Evolutionary conservation across 2,888 invertebrate genomes (phyloP).

Genomic region (Eristalinus aeneus): DNA sequence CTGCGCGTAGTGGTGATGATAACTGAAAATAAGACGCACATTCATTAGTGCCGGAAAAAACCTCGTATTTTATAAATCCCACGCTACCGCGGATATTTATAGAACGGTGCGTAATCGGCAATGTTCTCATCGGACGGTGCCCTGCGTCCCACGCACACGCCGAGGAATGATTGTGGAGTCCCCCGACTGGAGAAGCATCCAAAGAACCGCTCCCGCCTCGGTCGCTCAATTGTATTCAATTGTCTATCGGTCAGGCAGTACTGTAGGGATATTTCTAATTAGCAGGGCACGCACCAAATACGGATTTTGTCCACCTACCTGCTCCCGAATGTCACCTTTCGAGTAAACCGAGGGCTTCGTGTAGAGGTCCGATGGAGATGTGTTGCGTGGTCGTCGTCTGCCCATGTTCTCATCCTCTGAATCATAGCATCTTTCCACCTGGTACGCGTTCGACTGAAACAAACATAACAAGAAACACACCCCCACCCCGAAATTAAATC

Average conservation of each 20-base stretch:
- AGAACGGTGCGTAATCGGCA: slow-evolving; percentile 90
- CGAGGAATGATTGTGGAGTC: slow-evolving; percentile 86
- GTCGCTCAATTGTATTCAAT: slow-evolving; percentile 87
- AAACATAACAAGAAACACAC: background rate
- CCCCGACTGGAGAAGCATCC: slow-evolving; percentile 88
- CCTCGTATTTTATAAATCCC: background rate
- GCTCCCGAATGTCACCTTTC: slow-evolving; percentile 91
- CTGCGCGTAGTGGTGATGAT: slow-evolving; percentile 74
- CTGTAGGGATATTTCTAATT: slow-evolving; percentile 71
- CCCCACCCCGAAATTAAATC: slow-evolving; percentile 7
- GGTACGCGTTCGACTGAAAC: slow-evolving; percentile 75
- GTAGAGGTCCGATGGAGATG: slow-evolving; percentile 81
- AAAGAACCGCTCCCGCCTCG: slow-evolving; percentile 85
- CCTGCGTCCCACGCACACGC: slow-evolving; percentile 92
- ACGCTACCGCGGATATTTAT: slow-evolving; percentile 86
- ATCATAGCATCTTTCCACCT: slow-evolving; percentile 85
- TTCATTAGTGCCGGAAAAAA: background rate
- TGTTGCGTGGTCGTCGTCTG: slow-evolving; percentile 83
- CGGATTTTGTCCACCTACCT: slow-evolving; percentile 78
- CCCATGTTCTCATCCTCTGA: slow-evolving; percentile 91
- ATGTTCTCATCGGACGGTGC: slow-evolving; percentile 95
- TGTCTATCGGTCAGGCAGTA: slow-evolving; percentile 96
- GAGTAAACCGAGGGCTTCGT: slow-evolving; percentile 85
- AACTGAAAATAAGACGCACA: slow-evolving; percentile 65
- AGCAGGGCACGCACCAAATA: background rate